Conservation (phyloP, 2,888 invertebrate genomes). For the Linnaemya vulpina region DNA sequence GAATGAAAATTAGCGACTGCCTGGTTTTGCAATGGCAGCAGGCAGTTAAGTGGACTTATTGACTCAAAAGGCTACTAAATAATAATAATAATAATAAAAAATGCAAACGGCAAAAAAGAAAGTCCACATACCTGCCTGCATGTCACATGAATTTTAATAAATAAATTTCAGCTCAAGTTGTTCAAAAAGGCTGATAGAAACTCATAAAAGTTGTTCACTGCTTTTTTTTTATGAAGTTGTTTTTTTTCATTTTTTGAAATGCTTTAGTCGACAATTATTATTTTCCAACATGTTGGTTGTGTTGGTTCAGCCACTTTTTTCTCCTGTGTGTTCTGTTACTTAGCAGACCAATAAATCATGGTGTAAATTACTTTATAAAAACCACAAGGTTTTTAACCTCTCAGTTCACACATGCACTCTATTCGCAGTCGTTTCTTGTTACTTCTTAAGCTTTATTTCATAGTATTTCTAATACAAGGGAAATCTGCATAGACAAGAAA, state of each 20-base stretch:
- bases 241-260: neutral
- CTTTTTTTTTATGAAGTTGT: neutral
- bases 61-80: slow-evolving; percentile 37
- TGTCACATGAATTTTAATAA: slow-evolving; percentile 58
- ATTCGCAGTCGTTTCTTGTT: neutral
- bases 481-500: slow-evolving; percentile 12
- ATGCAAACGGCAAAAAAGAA: slow-evolving; percentile 4
- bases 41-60: slow-evolving; percentile 31
- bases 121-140: slow-evolving; percentile 52
- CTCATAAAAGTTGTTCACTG: neutral
- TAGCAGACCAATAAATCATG: slow-evolving; percentile 75
- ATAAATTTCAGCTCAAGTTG: slow-evolving; percentile 20
- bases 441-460: slow-evolving; percentile 1
- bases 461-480: neutral
- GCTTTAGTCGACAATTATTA: slow-evolving; percentile 23
- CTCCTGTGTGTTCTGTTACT: slow-evolving; percentile 24
- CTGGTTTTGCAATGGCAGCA: neutral
- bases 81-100: neutral
- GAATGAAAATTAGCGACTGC: slow-evolving; percentile 52
- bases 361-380: slow-evolving; percentile 76
- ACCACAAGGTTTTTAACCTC: slow-evolving; percentile 69
- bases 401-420: slow-evolving; percentile 34
- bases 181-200: slow-evolving; percentile 13
- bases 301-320: slow-evolving; percentile 16
- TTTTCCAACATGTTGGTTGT: neutral